phyloP scores from a whole-genome alignment of 1,140 invertebrate species.

The Drosophila cardini region DNA sequence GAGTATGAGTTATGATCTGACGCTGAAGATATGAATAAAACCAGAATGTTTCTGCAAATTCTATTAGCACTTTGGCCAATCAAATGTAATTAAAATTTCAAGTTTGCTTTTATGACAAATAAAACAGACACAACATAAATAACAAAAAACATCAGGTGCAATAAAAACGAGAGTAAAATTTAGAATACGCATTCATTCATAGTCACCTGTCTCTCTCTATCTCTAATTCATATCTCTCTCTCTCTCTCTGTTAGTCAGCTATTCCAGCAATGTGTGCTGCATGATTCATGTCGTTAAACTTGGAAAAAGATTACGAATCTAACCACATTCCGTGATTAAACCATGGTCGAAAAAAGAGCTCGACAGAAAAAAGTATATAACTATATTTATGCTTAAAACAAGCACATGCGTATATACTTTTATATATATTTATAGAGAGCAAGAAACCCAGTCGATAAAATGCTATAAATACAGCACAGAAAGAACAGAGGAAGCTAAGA shows the following conservation, averaged over 20 bases:
- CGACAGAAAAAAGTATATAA: neutral
- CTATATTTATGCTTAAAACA: no score
- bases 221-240: neutral
- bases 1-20: conserved; percentile 3
- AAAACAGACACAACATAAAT: conserved; percentile 18
- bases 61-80: conserved; percentile 12
- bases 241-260: neutral
- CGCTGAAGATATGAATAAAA: conserved; percentile 44
- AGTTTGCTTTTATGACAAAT: conserved; percentile 9
- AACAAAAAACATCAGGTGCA: neutral
- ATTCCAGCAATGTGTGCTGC: conserved; percentile 31
- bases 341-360: conserved; percentile 1
- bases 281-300: conserved; percentile 50
- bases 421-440: neutral
- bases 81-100: conserved; percentile 23
- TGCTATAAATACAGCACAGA: conserved; percentile 60
- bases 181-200: conserved; percentile 3
- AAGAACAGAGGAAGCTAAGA: conserved; percentile 28
- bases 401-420: no score
- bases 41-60: conserved; percentile 24
- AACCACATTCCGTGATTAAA: conserved; percentile 2
- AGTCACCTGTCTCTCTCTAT: neutral
- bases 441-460: conserved; percentile 43
- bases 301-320: conserved; percentile 49
- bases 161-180: conserved; percentile 13